Evolutionary conservation across 2,113 vertebrate species (phyloP).

Genomic region (Bubo blakistoni): DNA sequence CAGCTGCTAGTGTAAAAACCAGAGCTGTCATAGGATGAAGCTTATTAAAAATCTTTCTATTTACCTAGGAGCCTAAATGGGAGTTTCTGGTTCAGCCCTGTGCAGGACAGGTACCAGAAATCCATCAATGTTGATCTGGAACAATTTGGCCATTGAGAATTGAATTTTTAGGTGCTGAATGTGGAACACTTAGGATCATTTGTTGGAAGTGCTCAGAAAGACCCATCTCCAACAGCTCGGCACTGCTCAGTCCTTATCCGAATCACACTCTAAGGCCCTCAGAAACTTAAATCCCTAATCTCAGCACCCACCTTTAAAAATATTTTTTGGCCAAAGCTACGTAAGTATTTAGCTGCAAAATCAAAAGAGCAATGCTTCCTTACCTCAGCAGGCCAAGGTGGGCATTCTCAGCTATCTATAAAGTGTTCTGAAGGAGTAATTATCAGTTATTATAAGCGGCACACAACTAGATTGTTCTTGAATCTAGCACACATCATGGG

Average conservation of each 20-base stretch:
- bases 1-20: background rate
- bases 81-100: background rate
- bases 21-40: background rate
- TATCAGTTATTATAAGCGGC: background rate
- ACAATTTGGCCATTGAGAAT: background rate
- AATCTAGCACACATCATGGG: background rate
- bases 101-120: background rate
- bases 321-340: background rate
- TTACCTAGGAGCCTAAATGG: background rate
- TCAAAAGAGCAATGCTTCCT: background rate
- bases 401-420: background rate
- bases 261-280: background rate
- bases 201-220: background rate
- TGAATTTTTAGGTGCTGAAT: background rate
- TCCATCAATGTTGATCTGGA: background rate
- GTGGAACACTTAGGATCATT: background rate
- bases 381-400: slow-evolving; percentile 1
- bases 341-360: background rate
- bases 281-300: background rate
- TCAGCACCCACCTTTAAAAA: background rate
- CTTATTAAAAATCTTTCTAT: background rate
- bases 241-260: background rate
- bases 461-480: background rate
- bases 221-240: background rate
- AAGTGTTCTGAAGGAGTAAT: slow-evolving; percentile 3